A percentile compares a stretch with the other conserved stretches of the same genome.
These are phyloP conservation scores for Cydia fagiglandana DNA, from an alignment of 1,140 invertebrate genomes.

Conservation along the genomic window DNA sequence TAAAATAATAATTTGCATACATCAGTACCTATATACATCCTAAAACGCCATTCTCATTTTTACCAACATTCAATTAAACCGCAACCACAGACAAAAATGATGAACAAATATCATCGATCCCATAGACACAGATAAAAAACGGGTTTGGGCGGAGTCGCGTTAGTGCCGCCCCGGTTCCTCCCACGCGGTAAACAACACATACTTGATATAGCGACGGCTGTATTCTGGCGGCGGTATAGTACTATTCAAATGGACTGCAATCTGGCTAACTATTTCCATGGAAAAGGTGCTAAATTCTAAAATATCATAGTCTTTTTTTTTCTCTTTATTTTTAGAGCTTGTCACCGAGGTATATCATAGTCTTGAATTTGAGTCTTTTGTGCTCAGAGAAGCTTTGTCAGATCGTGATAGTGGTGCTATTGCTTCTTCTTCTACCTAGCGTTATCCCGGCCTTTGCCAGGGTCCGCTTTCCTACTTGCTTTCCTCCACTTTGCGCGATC, in stretches of 20 bases:
- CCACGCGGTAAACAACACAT: conserved; percentile 31
- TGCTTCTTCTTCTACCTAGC: no score
- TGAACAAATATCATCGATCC: conserved; percentile 19
- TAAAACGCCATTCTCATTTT: neutral
- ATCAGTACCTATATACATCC: neutral
- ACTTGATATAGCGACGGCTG: conserved; percentile 14
- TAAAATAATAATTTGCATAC: neutral
- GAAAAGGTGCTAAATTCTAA: no score
- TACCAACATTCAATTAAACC: neutral
- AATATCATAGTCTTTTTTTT: no score
- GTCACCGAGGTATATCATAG: no score
- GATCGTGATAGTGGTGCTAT: no score
- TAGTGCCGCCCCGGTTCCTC: conserved; percentile 31
- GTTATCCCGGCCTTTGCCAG: no score
- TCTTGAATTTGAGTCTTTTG: no score
- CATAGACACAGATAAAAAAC: conserved; percentile 23
- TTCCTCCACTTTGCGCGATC: no score
- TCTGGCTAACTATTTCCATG: neutral
- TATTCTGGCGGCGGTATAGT: neutral
- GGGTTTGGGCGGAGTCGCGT: conserved; percentile 28
- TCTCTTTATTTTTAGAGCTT: no score
- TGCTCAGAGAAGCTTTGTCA: no score
- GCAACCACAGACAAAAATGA: conserved; percentile 5
- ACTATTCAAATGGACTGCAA: neutral
- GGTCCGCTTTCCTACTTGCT: no score